Percentiles rank a stretch among this genome's conserved stretches.
Evolutionary conservation across 2,113 vertebrate species (phyloP).

Genomic region (Todiramphus chloris): DNA sequence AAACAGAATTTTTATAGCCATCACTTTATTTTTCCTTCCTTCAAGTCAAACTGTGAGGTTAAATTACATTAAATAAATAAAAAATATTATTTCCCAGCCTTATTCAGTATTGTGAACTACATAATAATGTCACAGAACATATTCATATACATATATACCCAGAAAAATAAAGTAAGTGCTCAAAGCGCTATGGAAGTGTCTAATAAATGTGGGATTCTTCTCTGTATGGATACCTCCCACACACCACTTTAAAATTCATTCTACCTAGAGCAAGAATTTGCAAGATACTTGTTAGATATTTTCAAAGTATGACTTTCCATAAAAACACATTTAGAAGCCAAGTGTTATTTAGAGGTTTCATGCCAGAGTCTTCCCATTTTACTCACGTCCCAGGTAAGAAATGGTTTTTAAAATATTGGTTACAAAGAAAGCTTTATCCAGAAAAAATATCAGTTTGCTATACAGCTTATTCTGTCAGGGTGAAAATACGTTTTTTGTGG

Average conservation of each 20-base stretch:
- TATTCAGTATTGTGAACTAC: neutral
- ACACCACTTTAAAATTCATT: neutral
- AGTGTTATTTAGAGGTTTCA: neutral
- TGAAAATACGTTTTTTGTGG: neutral
- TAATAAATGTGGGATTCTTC: neutral
- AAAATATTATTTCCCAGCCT: neutral
- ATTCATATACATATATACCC: neutral
- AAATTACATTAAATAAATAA: neutral
- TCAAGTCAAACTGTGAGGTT: neutral
- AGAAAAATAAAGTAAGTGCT: neutral
- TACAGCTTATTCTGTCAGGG: neutral
- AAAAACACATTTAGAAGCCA: neutral
- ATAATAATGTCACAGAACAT: neutral
- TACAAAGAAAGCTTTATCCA: neutral
- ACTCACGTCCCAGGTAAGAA: neutral
- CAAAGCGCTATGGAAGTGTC: neutral
- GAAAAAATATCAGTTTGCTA: neutral
- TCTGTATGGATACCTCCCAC: neutral
- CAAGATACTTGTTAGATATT: neutral
- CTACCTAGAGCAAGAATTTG: neutral
- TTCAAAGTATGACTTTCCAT: neutral
- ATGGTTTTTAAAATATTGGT: neutral
- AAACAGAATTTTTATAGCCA: neutral
- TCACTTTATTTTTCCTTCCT: neutral
- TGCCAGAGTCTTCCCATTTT: neutral